Evolutionary conservation across 2,888 invertebrate species (phyloP).

Genomic region (Stenolophus ochropezus): DNA sequence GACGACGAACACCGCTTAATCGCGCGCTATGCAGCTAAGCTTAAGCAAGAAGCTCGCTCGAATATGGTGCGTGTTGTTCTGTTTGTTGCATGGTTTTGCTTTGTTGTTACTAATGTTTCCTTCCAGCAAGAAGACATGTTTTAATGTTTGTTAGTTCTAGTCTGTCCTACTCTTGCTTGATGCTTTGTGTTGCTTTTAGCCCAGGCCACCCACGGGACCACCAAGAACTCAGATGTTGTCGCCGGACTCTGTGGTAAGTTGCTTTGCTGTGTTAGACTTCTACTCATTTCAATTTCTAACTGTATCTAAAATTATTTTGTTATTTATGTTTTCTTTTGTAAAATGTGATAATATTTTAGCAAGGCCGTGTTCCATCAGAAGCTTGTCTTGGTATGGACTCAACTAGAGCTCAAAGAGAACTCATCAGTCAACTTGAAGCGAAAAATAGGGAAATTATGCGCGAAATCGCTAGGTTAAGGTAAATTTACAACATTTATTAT

Average conservation of each 20-base stretch:
- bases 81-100: conserved; percentile 62
- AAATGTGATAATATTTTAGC: conserved; percentile 31
- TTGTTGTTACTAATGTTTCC: conserved; percentile 49
- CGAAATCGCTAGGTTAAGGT: conserved; percentile 92
- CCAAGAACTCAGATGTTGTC: conserved; percentile 78
- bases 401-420: conserved; percentile 91
- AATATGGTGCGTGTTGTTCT: conserved; percentile 75
- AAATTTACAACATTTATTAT: conserved; percentile 62
- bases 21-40: conserved; percentile 95
- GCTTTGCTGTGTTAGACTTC: conserved; percentile 54
- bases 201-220: conserved; percentile 72
- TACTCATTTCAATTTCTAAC: conserved; percentile 13
- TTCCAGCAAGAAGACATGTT: conserved; percentile 9
- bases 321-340: neutral
- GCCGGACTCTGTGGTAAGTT: conserved; percentile 77
- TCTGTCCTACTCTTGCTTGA: conserved; percentile 21
- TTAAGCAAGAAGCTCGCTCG: conserved; percentile 93
- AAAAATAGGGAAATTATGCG: conserved; percentile 98
- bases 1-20: conserved; percentile 98
- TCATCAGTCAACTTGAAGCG: conserved; percentile 93
- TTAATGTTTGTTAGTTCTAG: conserved; percentile 35
- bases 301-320: too few species aligned
- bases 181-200: conserved; percentile 73
- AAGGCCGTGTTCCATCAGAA: conserved; percentile 84
- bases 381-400: conserved; percentile 87